Evolutionary conservation across 2,888 invertebrate species (phyloP), one percentile per base, ranked within the genome.

Genomic region (Nineta flava): DNA sequence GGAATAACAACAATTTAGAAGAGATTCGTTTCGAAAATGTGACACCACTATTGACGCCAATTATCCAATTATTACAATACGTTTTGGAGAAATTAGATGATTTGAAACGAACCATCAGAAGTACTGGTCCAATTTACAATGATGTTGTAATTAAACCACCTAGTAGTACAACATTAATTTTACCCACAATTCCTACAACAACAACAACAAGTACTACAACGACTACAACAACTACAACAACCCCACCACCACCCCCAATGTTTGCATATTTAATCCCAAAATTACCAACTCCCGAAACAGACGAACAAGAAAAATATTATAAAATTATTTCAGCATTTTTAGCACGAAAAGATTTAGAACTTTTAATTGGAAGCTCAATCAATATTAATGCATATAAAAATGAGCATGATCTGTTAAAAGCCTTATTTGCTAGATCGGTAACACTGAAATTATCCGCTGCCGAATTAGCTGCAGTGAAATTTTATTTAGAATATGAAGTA

Each of bases 301-400:
- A 40, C 1, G 50, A 50, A 12, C 47, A 51, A 21, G 21, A 50
- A 21, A 35, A 51, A 42, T 44, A 53, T 13, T 50, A 50, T 32
- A 32, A 15, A 15, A 46, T 40, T 31, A 41, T 55, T n/a, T 46
- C 43, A 21, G 15, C 10, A 15, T 52, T 53, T 44, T 34, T 55
- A 31, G 47, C 40, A 16, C 46, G 50, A 12, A 35, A 46, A 15
- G 35, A 48, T 35, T 21, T 51, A 17, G 43, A 44, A 40, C 10
- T 35, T 9, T 16, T 50, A 15, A 16, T 50, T 10, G 44, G 42
- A 10, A 41, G 46, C 26, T 35, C 53, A 17, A 17, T 42, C 9
- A 21, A 46, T 16, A 17, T 54, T 2, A 10, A 47, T n/a, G 32
- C 21, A 1, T 51, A 45, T 31, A 34, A 40, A 17, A 45, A 43